phyloP scores from a whole-genome alignment of 2,113 vertebrate genomes.

The Cranoglanis bouderius region DNA sequence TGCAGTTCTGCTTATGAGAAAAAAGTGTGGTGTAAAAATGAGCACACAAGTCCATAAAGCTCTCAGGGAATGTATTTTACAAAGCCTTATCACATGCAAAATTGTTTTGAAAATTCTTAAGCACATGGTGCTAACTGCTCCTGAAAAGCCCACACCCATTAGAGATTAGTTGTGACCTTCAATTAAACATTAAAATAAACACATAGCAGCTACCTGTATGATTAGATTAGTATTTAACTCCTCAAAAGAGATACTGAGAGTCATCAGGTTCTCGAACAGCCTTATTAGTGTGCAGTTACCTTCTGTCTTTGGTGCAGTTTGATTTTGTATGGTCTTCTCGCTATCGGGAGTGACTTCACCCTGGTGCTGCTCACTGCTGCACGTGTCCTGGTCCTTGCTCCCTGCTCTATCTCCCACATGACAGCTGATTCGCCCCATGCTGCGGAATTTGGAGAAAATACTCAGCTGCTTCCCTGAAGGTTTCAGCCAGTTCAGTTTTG shows the following conservation, averaged over 20 bases:
- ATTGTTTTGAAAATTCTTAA: neutral
- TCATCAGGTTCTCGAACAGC: neutral
- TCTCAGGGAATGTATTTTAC: neutral
- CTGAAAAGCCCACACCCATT: neutral
- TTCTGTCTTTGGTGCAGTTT: conserved; percentile 26
- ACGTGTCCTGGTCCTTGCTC: conserved; percentile 63
- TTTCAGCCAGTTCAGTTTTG: conserved; percentile 85
- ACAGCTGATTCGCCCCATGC: conserved; percentile 82
- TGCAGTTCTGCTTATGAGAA: conserved; percentile 64
- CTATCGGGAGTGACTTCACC: neutral
- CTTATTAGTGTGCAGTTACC: conserved; percentile 52
- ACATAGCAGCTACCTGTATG: neutral
- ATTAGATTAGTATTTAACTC: neutral
- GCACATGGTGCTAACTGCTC: neutral
- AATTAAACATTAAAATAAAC: neutral
- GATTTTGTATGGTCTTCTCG: neutral
- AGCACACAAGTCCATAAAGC: neutral
- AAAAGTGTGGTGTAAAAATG: neutral
- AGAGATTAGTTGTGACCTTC: neutral
- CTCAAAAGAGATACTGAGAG: neutral
- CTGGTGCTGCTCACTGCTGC: conserved; percentile 25
- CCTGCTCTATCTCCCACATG: conserved; percentile 70
- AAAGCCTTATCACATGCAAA: neutral
- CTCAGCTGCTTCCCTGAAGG: conserved; percentile 88
- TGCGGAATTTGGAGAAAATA: conserved; percentile 95